These are phyloP conservation scores for Entomyzon cyanotis DNA, from an alignment of 2,113 vertebrate genomes.

Conservation along the genomic window DNA sequence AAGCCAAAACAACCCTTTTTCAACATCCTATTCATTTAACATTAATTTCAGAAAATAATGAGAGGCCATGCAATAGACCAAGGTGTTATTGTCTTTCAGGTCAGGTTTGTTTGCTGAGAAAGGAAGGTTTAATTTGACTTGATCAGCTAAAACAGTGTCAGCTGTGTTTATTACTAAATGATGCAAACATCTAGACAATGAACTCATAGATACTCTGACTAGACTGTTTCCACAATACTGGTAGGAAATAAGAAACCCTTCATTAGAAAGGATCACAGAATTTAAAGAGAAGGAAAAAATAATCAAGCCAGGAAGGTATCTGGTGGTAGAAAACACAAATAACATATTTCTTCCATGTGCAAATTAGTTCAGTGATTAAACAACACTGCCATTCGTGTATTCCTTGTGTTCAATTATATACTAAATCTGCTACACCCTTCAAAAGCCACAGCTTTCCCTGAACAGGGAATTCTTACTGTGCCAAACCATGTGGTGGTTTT, in stretches of 20 bases:
- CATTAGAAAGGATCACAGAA: neutral
- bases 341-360: neutral
- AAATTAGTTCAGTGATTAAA: neutral
- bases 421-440: neutral
- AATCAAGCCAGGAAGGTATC: neutral
- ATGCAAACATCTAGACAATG: slow-evolving; percentile 13
- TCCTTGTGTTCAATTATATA: neutral
- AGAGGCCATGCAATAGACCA: neutral
- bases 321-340: neutral
- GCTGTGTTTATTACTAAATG: slow-evolving; percentile 59
- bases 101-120: slow-evolving; percentile 57
- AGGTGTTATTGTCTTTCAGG: slow-evolving; percentile 39
- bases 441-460: neutral
- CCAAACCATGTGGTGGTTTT: slow-evolving; percentile 6
- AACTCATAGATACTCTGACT: slow-evolving; percentile 30
- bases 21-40: neutral
- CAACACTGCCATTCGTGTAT: neutral
- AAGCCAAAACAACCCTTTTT: neutral
- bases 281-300: neutral
- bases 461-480: neutral
- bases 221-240: slow-evolving; percentile 45
- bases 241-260: slow-evolving; percentile 25
- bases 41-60: slow-evolving; percentile 39
- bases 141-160: slow-evolving; percentile 43
- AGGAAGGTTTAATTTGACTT: slow-evolving; percentile 43